Conservation (phyloP, 2,113 vertebrate genomes). For the Gyps fulvus region DNA sequence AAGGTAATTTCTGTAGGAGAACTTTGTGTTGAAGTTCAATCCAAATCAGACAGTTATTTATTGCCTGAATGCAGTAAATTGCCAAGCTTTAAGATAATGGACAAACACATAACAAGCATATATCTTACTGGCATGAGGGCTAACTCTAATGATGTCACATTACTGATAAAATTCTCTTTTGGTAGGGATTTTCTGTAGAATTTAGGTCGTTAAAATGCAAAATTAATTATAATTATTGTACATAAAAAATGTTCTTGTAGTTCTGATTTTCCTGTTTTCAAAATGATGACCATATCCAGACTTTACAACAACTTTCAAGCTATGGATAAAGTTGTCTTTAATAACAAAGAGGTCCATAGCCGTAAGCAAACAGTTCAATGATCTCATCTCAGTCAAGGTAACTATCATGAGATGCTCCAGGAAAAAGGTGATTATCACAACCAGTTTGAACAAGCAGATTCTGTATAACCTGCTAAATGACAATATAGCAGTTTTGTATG, state of each 20-base stretch:
- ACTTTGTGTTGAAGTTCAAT: background rate
- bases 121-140: background rate
- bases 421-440: background rate
- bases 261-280: background rate
- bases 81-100: background rate
- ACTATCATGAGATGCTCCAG: background rate
- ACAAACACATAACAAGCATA: background rate
- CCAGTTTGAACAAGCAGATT: background rate
- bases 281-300: background rate
- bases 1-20: background rate
- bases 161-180: background rate
- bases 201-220: background rate
- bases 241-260: fast-evolving
- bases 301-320: background rate
- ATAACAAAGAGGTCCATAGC: background rate
- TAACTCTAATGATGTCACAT: background rate
- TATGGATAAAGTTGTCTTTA: background rate
- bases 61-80: background rate
- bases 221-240: background rate
- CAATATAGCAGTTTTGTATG: background rate
- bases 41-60: background rate
- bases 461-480: background rate
- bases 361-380: background rate
- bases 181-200: background rate
- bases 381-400: background rate